These are phyloP conservation scores for Carcharodon carcharias DNA, from an alignment of 2,797 vertebrate species.

Conservation along the genomic window DNA sequence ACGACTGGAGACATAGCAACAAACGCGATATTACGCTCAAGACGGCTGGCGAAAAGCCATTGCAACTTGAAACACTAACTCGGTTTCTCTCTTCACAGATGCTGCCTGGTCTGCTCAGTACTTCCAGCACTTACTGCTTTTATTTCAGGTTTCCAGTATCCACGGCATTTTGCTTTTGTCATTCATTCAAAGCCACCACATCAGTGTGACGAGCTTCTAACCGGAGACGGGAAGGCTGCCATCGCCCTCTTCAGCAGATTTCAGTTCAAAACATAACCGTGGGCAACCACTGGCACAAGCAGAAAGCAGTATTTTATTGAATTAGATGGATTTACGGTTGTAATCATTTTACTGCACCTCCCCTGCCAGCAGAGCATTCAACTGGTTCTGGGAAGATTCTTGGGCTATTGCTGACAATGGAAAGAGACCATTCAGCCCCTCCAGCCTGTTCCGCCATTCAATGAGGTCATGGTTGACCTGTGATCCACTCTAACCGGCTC, in stretches of 20 bases:
- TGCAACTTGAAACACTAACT: too few relatives aligned
- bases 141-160: too few relatives aligned
- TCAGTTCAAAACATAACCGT: background rate
- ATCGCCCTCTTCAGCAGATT: background rate
- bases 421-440: background rate
- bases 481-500: background rate
- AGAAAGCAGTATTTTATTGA: background rate
- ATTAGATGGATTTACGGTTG: background rate
- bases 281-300: background rate
- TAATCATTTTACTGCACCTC: background rate
- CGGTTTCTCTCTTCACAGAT: too few relatives aligned
- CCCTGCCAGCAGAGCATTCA: background rate
- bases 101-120: too few relatives aligned
- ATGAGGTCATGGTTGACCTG: background rate
- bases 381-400: background rate
- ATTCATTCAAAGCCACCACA: too few relatives aligned
- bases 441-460: background rate
- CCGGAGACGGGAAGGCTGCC: background rate
- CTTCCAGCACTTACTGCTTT: too few relatives aligned
- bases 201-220: too few relatives aligned
- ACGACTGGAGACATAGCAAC: too few relatives aligned
- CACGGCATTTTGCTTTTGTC: too few relatives aligned
- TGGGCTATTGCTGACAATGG: background rate
- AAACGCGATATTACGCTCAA: too few relatives aligned
- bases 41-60: too few relatives aligned